Conservation (phyloP, 2,797 vertebrate species). For the Arrhamphus sclerolepis region DNA sequence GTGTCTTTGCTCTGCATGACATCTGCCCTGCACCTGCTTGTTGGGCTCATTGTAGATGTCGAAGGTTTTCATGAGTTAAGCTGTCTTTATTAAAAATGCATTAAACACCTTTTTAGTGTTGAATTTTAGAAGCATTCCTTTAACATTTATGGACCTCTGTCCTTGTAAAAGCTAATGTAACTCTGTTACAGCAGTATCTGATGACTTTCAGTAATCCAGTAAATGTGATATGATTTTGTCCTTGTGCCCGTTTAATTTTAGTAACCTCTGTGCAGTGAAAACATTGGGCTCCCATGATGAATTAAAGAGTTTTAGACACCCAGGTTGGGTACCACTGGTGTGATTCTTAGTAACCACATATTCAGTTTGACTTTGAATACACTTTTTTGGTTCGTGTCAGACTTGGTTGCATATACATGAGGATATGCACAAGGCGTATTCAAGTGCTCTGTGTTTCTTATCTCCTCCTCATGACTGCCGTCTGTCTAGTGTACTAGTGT, state of each 20-base stretch:
- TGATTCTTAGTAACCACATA: slow-evolving; percentile 67
- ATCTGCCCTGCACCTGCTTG: too few species aligned
- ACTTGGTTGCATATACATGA: slow-evolving; percentile 64
- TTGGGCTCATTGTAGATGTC: too few species aligned
- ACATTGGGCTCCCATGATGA: neutral
- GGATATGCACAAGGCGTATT: slow-evolving; percentile 61
- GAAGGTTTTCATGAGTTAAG: too few species aligned
- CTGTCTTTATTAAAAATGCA: too few species aligned
- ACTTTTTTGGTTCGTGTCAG: slow-evolving; percentile 51
- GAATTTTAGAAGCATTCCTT: too few species aligned
- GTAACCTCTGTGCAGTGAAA: neutral
- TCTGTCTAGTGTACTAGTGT: slow-evolving; percentile 51
- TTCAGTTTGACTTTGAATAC: slow-evolving; percentile 79
- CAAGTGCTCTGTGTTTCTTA: slow-evolving; percentile 41
- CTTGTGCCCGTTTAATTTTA: neutral
- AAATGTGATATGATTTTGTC: neutral
- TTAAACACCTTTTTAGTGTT: too few species aligned
- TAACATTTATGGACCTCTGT: too few species aligned
- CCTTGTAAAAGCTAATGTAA: too few species aligned
- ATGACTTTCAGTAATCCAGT: too few species aligned
- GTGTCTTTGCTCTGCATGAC: too few species aligned
- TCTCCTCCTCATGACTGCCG: slow-evolving; percentile 42
- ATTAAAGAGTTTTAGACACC: neutral
- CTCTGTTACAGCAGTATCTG: too few species aligned
- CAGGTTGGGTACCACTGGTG: neutral